Evolutionary conservation across 2,888 invertebrate species (phyloP), one percentile per base, ranked within the genome.

Genomic region (Deladenus siricidicola): DNA sequence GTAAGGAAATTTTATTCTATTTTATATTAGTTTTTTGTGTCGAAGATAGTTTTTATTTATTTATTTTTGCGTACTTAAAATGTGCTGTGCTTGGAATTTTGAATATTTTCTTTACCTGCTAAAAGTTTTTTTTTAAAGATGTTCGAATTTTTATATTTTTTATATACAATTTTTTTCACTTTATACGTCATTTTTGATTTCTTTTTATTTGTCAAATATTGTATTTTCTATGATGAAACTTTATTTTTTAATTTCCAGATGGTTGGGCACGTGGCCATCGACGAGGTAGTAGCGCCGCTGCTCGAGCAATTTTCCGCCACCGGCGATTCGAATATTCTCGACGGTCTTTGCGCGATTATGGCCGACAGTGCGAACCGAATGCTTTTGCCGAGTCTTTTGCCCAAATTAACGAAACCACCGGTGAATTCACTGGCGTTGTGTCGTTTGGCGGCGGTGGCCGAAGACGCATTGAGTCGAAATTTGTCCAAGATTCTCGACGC

Each of bases 331-430:
- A 88, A 88, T 78, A 89, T 93, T 10, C 84, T 98, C 67, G 96
- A 98, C 80, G 98, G 96, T 23, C 84, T 98, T 70, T 86, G 90
- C 61, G 93, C 94, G 85, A 89, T 98, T 44, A 92, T 98, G 90
- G 87, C 89, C 17, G 57, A 43, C 10, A 68, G 57, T 29, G 53
- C 39, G 28, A 51, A 62, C 1, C 23, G 62, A 1, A 60, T 52
- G 21, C 44, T 67, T 4, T 52, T 70, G 14, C 44, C 61, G 19
- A 50, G 93, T 82, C 85, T 98, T 64, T 88, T 99, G 64, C 96
- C 96, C 3, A 82, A 82, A 74, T 80, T 98, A 76, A 92, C 90
- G 0, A 86, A 87, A 6, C 85, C 86, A 4, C 90, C 90, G 23
- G 88, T 90, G 6, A 91, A 94, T 82, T 89, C 93, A 23, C 63